A percentile compares a stretch with the other conserved stretches of the same genome.
phyloP scores from a whole-genome alignment of 2,888 invertebrate species.

The Drosophila glabriapex region DNA sequence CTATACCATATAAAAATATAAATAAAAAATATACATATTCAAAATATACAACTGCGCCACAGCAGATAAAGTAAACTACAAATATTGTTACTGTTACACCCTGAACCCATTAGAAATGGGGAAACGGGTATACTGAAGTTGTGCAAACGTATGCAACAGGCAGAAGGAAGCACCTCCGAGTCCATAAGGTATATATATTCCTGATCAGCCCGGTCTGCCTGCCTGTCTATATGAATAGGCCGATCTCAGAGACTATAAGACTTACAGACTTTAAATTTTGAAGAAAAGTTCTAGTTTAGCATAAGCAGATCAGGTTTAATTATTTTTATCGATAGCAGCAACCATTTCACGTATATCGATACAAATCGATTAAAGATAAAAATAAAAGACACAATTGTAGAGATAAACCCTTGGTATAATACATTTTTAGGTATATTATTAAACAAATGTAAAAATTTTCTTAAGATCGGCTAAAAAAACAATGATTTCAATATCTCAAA shows the following conservation, averaged over 20 bases:
- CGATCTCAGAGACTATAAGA: no score
- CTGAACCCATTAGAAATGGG: background rate
- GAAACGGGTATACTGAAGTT: background rate
- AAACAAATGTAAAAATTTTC: background rate
- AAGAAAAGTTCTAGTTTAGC: background rate
- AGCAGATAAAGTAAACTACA: constrained; percentile 66
- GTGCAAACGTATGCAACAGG: background rate
- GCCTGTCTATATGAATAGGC: no score
- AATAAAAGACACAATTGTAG: no score
- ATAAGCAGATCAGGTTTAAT: background rate
- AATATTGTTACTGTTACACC: constrained; percentile 50
- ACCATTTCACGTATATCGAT: no score
- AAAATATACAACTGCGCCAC: constrained; percentile 43
- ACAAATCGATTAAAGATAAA: no score
- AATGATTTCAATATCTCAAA: background rate
- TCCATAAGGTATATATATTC: background rate
- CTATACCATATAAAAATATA: background rate
- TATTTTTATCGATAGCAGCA: no score
- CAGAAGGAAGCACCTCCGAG: background rate
- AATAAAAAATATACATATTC: constrained; percentile 30
- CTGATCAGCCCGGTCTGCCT: background rate
- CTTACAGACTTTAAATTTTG: no score
- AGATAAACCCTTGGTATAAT: no score
- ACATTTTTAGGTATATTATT: background rate
- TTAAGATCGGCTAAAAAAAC: background rate